Percentiles rank a stretch among this genome's conserved stretches.
These are phyloP conservation scores for Picus viridis DNA, from an alignment of 2,797 vertebrate genomes.

Conservation along the genomic window DNA sequence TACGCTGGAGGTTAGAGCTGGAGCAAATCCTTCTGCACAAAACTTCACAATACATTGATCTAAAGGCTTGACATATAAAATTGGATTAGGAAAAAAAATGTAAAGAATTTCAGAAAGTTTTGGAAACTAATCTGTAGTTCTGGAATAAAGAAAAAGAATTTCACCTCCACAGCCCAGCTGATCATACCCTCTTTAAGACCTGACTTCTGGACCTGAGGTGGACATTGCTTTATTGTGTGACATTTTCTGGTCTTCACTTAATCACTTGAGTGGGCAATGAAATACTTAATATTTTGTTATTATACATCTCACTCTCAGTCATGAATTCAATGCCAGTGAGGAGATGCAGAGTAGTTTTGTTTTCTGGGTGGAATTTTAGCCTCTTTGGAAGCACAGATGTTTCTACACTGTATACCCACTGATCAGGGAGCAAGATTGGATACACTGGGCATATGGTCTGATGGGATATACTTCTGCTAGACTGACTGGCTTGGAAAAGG, in stretches of 20 bases:
- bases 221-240: neutral
- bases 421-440: neutral
- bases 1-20: neutral
- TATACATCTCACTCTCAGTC: neutral
- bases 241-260: neutral
- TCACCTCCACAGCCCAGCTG: neutral
- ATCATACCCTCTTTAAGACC: neutral
- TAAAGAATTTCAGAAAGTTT: neutral
- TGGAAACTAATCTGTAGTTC: neutral
- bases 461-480: neutral
- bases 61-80: neutral
- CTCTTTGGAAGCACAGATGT: neutral
- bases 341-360: fast-evolving
- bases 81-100: neutral
- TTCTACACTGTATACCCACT: neutral
- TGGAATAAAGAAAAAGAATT: neutral
- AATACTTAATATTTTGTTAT: neutral
- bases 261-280: neutral
- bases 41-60: neutral
- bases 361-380: neutral
- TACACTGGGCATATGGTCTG: neutral
- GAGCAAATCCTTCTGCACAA: neutral
- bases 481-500: neutral
- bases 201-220: neutral
- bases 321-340: neutral